Evolutionary conservation across 1,140 invertebrate species (phyloP).

Genomic region (Drosophila sp.): DNA sequence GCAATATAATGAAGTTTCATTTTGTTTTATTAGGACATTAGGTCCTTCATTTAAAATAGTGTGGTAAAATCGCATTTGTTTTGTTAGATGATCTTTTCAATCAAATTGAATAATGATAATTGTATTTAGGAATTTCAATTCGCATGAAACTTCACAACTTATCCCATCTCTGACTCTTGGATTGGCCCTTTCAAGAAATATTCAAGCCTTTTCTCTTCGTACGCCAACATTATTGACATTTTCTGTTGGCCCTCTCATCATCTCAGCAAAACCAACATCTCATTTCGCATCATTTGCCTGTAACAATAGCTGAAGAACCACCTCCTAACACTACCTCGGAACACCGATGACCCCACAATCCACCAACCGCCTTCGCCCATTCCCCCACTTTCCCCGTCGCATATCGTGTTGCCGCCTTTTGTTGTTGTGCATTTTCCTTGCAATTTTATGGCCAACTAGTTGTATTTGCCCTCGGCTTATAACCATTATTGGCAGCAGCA

Average conservation of each 20-base stretch:
- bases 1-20: no score
- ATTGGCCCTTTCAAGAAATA: not conserved
- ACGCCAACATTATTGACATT: not conserved
- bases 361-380: no score
- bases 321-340: conserved; percentile 15
- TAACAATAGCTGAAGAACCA: conserved; percentile 38
- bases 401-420: conserved; percentile 35
- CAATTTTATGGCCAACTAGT: conserved; percentile 31
- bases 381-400: conserved; percentile 14
- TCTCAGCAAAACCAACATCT: conserved; percentile 18
- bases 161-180: no score
- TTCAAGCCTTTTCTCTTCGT: not conserved
- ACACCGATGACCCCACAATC: not conserved
- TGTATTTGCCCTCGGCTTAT: conserved; percentile 11
- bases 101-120: no score
- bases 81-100: no score
- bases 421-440: conserved; percentile 27
- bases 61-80: no score
- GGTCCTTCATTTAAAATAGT: no score
- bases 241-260: not conserved
- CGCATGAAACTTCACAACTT: no score
- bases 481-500: conserved; percentile 20
- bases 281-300: conserved; percentile 53
- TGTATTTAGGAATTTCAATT: no score
- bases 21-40: no score